Base-by-base conservation (phyloP, 2,888 invertebrate genomes). In the Barypeithes pellucidus region DNA sequence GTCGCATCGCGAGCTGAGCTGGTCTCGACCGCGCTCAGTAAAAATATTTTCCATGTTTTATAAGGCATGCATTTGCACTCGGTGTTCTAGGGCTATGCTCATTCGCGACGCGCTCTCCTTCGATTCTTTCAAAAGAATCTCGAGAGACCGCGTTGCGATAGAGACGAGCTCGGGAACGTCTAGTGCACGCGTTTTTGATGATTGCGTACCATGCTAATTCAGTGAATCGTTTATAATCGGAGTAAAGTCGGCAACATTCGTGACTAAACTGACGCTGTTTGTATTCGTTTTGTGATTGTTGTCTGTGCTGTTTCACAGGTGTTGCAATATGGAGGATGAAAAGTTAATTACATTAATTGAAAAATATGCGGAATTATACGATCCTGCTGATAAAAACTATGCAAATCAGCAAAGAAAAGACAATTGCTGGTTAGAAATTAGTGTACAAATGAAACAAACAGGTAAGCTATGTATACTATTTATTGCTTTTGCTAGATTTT, bases 81-180 rank as follows among this genome's bases (percentile, higher is more conserved):
- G 18, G 45, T 47, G 45, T 47, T 47, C 45, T 43, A 43, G 43
- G 16, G 43, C 43, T 43, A 43, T 43, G 43, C 43, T 4, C 43
- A 43, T 43, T 43, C 43, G 43, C 43, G 43, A 43, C 43, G 43
- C 43, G 43, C 43, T 43, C 43, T 43, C 43, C 43, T 43, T 43
- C 43, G 43, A 43, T 43, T 14, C 16, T 43, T 43, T 43, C 43
- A 14, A 43, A 43, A 43, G 43, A 43, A 43, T n/a, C 43, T 43
- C 43, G 43, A 16, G 43, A 43, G 43, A 16, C 16, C 43, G 36
- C 36, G 36, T 36, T 36, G 36, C 36, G 36, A 36, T 36, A 36
- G 43, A 43, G 43, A 43, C 43, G 43, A 43, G 43, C 43, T 43
- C 43, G 43, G n/a, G 43, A 43, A 43, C 43, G 43, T 43, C 43